These are phyloP conservation scores for Peromyscus maniculatus DNA, from an alignment of 2,113 vertebrate genomes.

Conservation along the genomic window DNA sequence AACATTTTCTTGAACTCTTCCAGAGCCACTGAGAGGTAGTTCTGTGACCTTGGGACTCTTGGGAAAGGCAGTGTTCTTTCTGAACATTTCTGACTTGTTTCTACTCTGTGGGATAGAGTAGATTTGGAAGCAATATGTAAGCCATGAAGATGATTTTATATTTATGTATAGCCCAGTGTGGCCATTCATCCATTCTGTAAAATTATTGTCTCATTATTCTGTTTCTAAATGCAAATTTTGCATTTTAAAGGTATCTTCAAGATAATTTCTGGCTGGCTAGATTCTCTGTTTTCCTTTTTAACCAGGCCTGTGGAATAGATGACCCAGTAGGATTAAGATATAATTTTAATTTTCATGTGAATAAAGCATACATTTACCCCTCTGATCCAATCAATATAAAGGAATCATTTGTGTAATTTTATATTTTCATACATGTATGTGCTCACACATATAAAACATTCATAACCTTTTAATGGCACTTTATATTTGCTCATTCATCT, in stretches of 20 bases:
- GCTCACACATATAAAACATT: background rate
- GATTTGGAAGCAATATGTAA: slow-evolving; percentile 1
- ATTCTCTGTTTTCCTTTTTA: slow-evolving; percentile 55
- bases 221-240: slow-evolving; percentile 29
- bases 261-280: slow-evolving; percentile 43
- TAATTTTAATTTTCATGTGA: slow-evolving; percentile 41
- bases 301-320: background rate
- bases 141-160: background rate
- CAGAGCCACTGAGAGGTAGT: background rate
- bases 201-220: slow-evolving; percentile 21
- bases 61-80: background rate
- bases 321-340: slow-evolving; percentile 50
- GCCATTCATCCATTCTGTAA: background rate
- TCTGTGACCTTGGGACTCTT: background rate
- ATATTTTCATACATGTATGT: background rate
- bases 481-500: slow-evolving; percentile 1
- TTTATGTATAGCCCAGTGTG: background rate
- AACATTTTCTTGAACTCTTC: background rate
- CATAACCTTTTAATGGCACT: background rate
- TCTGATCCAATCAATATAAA: background rate
- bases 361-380: slow-evolving; percentile 32
- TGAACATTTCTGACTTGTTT: background rate
- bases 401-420: background rate
- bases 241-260: slow-evolving; percentile 27
- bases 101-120: background rate